These are phyloP conservation scores for Brachypalpus laphriformis DNA, from an alignment of 2,888 invertebrate genomes.

Conservation along the genomic window DNA sequence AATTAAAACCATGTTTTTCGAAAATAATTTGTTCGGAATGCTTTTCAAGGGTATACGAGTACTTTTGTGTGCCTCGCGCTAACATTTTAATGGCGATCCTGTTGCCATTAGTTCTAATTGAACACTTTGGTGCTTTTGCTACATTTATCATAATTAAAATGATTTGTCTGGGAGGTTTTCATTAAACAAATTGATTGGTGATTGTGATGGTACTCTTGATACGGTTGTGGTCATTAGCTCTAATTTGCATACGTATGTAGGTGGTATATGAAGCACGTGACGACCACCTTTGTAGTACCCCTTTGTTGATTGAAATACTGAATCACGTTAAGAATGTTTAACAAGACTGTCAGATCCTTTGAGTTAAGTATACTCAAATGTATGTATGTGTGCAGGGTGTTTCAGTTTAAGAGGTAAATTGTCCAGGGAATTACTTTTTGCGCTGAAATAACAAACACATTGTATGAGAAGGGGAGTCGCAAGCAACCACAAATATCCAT, in stretches of 20 bases:
- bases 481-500: no score
- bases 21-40: conserved; percentile 31
- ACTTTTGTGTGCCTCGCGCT: not conserved
- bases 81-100: conserved; percentile 22
- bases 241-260: not conserved
- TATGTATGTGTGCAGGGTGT: no score
- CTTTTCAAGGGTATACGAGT: conserved; percentile 10
- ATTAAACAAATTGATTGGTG: not conserved
- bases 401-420: no score
- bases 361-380: no score
- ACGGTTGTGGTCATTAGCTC: not conserved
- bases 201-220: not conserved
- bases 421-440: no score
- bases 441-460: no score
- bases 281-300: not conserved
- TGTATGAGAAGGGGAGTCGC: no score
- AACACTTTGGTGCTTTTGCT: conserved; percentile 25
- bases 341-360: no score
- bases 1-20: conserved; percentile 46
- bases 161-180: conserved; percentile 6
- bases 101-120: conserved; percentile 50
- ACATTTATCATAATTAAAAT: conserved; percentile 9
- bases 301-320: not conserved
- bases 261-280: not conserved
- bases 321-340: not conserved